Evolutionary conservation across 2,113 vertebrate species (phyloP).

Genomic region (Nansenia antarctica): DNA sequence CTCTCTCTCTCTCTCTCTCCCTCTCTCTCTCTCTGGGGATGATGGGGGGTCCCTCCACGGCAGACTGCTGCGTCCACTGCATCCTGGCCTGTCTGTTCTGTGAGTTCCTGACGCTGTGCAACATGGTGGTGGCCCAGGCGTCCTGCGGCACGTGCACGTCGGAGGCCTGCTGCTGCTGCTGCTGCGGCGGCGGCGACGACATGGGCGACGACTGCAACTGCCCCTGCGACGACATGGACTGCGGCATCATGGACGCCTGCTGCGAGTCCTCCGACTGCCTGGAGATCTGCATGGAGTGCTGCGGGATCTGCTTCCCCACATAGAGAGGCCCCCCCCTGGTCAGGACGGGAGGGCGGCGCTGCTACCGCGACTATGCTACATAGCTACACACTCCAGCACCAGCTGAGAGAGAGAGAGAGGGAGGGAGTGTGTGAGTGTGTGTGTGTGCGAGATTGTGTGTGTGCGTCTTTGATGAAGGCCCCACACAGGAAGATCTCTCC

Average conservation of each 20-base stretch:
- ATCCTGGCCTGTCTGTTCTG: constrained; percentile 99
- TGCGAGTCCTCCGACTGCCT: constrained; percentile 98
- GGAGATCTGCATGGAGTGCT: constrained; percentile 99
- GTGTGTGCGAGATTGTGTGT: background rate
- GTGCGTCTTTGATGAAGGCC: background rate
- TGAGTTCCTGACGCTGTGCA: constrained; percentile 95
- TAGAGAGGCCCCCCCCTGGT: constrained; percentile 57
- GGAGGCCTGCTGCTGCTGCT: constrained; percentile 93
- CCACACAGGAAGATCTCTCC: constrained; percentile 35
- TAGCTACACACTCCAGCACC: background rate
- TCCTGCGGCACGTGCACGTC: constrained; percentile 88
- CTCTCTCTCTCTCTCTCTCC: background rate
- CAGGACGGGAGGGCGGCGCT: background rate
- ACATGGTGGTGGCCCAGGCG: constrained; percentile 92
- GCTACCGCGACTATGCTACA: background rate
- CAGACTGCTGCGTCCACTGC: constrained; percentile 97
- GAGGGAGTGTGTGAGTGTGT: background rate
- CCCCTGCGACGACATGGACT: constrained; percentile 85
- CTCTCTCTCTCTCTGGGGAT: constrained; percentile 13
- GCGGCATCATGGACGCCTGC: constrained; percentile 97
- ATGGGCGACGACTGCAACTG: constrained; percentile 83
- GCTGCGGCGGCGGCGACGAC: constrained; percentile 89
- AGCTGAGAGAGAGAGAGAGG: background rate
- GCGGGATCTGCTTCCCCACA: constrained; percentile 97
- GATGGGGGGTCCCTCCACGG: background rate